phyloP scores from a whole-genome alignment of 2,888 invertebrate genomes.

The Polyommatus iphigenia region DNA sequence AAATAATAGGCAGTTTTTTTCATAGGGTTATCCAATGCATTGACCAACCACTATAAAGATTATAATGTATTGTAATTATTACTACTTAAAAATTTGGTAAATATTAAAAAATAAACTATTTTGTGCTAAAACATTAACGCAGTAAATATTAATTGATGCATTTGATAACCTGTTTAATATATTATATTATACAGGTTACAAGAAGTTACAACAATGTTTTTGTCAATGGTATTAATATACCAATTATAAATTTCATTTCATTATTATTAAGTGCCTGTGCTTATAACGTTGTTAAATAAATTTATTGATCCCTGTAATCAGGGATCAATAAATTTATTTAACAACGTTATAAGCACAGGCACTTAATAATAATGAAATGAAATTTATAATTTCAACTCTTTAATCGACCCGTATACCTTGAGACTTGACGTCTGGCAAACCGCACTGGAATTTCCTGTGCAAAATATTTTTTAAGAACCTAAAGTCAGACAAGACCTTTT shows the following conservation, averaged over 20 bases:
- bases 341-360: not conserved
- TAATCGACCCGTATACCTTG: not conserved
- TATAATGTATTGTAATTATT: too few relatives aligned
- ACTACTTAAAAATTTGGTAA: too few relatives aligned
- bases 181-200: too few relatives aligned
- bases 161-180: too few relatives aligned
- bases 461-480: not conserved
- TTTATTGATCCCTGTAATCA: not conserved
- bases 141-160: too few relatives aligned
- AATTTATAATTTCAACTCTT: not conserved
- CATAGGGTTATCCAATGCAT: too few relatives aligned
- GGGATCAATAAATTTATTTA: not conserved
- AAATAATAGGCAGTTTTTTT: too few relatives aligned
- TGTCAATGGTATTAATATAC: too few relatives aligned
- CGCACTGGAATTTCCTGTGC: constrained; percentile 4
- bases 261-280: constrained; percentile 1
- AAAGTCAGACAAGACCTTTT: constrained; percentile 8
- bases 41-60: too few relatives aligned
- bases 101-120: too few relatives aligned
- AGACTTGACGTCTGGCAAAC: constrained; percentile 6
- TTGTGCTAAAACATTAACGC: too few relatives aligned
- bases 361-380: not conserved
- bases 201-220: too few relatives aligned
- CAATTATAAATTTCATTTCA: not conserved
- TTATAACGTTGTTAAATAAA: not conserved